Conservation (phyloP, 2,113 vertebrate genomes). For the Myanophis thanlyinensis region DNA sequence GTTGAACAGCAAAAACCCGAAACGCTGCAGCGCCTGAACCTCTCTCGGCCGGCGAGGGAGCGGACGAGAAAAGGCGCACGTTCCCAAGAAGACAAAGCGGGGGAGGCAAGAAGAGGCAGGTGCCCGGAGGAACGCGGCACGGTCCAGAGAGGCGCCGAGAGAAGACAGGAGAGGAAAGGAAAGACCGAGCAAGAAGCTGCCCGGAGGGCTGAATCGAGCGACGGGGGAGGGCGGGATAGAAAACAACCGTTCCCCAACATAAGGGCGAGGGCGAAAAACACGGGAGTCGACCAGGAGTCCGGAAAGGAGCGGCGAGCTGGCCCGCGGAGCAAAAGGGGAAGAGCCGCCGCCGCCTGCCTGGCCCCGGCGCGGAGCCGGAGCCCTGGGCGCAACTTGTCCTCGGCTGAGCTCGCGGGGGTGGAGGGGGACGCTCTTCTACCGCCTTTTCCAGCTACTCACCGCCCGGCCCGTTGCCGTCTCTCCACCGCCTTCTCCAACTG, state of each 20-base stretch:
- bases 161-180: not conserved
- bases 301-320: not conserved
- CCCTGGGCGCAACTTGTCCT: not conserved
- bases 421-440: not conserved
- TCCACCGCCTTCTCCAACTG: not conserved
- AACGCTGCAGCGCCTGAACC: not conserved
- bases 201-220: not conserved
- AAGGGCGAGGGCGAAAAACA: not conserved
- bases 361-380: not conserved
- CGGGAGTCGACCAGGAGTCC: not conserved
- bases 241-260: not conserved
- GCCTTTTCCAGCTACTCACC: not conserved
- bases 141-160: not conserved
- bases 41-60: not conserved
- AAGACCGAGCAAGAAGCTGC: not conserved
- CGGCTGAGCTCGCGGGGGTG: not conserved
- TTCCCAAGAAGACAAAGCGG: not conserved
- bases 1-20: not conserved
- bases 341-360: not conserved
- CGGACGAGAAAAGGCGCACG: not conserved
- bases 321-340: not conserved
- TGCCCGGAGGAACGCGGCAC: not conserved
- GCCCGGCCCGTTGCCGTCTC: not conserved
- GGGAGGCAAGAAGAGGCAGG: not conserved
- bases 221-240: not conserved